Evolutionary conservation across 1,140 invertebrate genomes (phyloP).

Genomic region (Drosophila virilis): DNA sequence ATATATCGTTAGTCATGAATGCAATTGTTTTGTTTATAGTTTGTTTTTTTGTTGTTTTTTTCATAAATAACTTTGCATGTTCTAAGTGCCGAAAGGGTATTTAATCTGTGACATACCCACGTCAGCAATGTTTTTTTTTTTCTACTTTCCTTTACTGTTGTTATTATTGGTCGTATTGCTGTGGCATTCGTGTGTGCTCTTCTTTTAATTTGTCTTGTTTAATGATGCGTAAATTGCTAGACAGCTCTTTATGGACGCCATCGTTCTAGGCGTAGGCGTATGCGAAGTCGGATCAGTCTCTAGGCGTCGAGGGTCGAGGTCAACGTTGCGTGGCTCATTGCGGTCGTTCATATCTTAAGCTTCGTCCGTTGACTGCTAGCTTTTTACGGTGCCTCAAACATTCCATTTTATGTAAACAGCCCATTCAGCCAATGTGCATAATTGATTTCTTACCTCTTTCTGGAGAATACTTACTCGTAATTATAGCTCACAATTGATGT

Average conservation of each 20-base stretch:
- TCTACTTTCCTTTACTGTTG: conserved; percentile 42
- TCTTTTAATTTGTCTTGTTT: conserved; percentile 63
- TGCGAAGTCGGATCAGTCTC: background rate
- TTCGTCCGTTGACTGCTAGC: conserved; percentile 2
- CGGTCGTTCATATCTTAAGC: conserved; percentile 33
- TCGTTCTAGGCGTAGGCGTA: conserved; percentile 28
- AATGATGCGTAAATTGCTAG: conserved; percentile 74
- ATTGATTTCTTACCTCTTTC: conserved; percentile 77
- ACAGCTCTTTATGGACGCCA: conserved; percentile 41
- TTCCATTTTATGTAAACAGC: conserved; percentile 30
- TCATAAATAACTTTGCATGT: too few species aligned
- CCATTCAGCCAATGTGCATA: conserved; percentile 60
- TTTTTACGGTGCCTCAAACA: conserved; percentile 9
- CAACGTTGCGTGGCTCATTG: conserved; percentile 43
- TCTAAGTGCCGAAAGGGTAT: background rate
- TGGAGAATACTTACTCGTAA: conserved; percentile 34
- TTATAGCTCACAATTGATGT: conserved; percentile 57
- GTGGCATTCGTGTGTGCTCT: conserved; percentile 34
- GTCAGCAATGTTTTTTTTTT: conserved; percentile 1
- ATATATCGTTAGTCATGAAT: too few species aligned
- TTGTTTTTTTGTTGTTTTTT: too few species aligned
- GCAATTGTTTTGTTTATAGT: too few species aligned
- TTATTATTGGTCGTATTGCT: conserved; percentile 53
- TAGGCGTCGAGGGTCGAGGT: conserved; percentile 63
- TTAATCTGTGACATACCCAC: background rate